Base-by-base conservation (phyloP, 1,140 invertebrate species). In the Bombus sylvicola region DNA sequence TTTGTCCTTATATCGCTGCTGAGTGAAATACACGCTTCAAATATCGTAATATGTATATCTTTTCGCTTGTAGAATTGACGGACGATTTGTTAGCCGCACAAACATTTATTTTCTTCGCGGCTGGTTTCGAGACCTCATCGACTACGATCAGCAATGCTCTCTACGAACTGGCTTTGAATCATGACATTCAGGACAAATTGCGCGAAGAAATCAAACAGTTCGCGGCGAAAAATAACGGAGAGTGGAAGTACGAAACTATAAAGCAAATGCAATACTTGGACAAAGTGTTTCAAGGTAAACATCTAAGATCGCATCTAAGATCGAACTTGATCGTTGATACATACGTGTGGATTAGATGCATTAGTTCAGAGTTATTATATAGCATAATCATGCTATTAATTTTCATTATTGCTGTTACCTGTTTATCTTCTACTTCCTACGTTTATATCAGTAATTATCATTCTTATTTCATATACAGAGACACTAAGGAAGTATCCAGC, bases 91-190 rank as follows among this genome's bases (percentile, higher is more conserved):
- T 93, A 0, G 87, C 91, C 6, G 94, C 94, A 1, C 94, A 95
- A 86, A 90, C 93, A 0, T 92, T 95, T 39, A 74, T 95, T 12
- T 95, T 96, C 71, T 93, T 96, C 69, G n/a, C 95, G 3, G 96
- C 96, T 74, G 96, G 96, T 43, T 97, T 95, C 79, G 96, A 96
- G 80, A 97, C 96, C 0, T 96, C 96, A 4, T 95, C 96, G 10
- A 93, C 94, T 5, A 93, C 96, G 0, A 92, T 97, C 12, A 92
- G 92, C 28, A 94, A 94, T 77, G 85, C 93, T 8, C 80, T 95
- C 0, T 95, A 93, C 53, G 93, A 95, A 75, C 88, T 97, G 39
- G 96, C 96, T 5, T 87, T 92, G n/a, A 90, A 96, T 91, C 95
- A 93, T 8, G 93, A 96, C 13, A 89, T 95, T 31, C 96, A 97